phyloP scores from a whole-genome alignment of 1,140 invertebrate genomes.

The Philotrypesis tridentata region DNA sequence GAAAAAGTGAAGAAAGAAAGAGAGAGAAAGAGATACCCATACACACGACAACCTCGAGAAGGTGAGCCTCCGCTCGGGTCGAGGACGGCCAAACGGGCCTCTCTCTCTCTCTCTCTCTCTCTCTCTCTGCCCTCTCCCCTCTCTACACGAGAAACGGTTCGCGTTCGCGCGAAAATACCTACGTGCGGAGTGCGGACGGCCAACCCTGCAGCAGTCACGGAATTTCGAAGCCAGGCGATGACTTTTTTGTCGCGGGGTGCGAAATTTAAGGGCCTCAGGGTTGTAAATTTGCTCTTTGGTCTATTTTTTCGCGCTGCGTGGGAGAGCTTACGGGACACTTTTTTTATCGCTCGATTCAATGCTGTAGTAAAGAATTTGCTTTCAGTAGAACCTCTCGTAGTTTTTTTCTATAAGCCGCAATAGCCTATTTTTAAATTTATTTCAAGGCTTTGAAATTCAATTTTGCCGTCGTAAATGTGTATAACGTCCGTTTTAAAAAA shows the following conservation, averaged over 20 bases:
- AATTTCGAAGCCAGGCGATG: neutral
- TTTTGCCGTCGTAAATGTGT: no score
- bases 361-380: neutral
- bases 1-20: slow-evolving; percentile 9
- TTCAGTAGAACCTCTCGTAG: neutral
- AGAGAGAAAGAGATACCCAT: neutral
- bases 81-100: slow-evolving; percentile 45
- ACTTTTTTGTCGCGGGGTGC: neutral
- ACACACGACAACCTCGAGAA: slow-evolving; percentile 46
- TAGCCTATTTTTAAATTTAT: no score
- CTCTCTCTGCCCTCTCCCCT: slow-evolving; percentile 19
- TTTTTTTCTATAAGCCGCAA: neutral
- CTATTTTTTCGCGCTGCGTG: neutral
- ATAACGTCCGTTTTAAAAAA: no score
- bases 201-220: neutral
- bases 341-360: neutral
- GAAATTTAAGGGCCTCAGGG: neutral
- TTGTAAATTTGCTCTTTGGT: neutral
- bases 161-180: neutral
- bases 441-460: no score
- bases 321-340: neutral
- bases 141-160: no score
- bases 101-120: neutral
- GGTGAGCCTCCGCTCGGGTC: slow-evolving; percentile 47
- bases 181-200: no score